Conservation (phyloP, 2,797 vertebrate species). For the Ptychadena robeensis region DNA sequence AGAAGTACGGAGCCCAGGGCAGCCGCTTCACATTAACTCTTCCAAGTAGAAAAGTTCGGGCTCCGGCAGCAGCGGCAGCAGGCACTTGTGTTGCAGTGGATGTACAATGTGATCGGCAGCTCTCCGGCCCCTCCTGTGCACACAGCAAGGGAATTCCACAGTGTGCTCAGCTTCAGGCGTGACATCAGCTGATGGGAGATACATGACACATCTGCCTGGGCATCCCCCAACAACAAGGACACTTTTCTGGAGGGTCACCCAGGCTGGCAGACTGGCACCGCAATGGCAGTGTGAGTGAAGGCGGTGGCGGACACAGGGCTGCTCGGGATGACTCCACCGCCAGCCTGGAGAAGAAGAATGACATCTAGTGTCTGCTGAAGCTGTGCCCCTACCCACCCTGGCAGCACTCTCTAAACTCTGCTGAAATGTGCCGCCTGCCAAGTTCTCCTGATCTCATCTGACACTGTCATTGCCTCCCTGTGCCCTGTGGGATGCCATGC, state of each 20-base stretch:
- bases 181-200: slow-evolving; percentile 49
- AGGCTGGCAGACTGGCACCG: slow-evolving; percentile 38
- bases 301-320: too few species aligned
- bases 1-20: slow-evolving; percentile 14
- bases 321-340: too few species aligned
- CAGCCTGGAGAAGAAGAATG: background rate
- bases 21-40: background rate
- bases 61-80: too few species aligned
- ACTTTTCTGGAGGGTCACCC: slow-evolving; percentile 9
- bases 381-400: too few species aligned
- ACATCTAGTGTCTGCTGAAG: background rate
- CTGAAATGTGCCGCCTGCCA: background rate
- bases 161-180: slow-evolving; percentile 29
- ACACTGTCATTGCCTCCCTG: slow-evolving; percentile 37
- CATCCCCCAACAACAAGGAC: slow-evolving; percentile 17
- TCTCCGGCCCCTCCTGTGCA: slow-evolving; percentile 60
- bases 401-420: too few species aligned
- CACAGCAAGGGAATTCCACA: slow-evolving; percentile 49
- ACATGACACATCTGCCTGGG: background rate
- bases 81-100: slow-evolving; percentile 2
- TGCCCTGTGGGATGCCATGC: slow-evolving; percentile 85
- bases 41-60: slow-evolving; percentile 30
- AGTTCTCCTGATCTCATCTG: background rate
- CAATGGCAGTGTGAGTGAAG: too few species aligned
- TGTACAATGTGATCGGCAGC: slow-evolving; percentile 2